A percentile compares a stretch with the other conserved stretches of the same genome.
Evolutionary conservation across 2,888 invertebrate species (phyloP).

Genomic region (Aproaerema taeniolella): DNA sequence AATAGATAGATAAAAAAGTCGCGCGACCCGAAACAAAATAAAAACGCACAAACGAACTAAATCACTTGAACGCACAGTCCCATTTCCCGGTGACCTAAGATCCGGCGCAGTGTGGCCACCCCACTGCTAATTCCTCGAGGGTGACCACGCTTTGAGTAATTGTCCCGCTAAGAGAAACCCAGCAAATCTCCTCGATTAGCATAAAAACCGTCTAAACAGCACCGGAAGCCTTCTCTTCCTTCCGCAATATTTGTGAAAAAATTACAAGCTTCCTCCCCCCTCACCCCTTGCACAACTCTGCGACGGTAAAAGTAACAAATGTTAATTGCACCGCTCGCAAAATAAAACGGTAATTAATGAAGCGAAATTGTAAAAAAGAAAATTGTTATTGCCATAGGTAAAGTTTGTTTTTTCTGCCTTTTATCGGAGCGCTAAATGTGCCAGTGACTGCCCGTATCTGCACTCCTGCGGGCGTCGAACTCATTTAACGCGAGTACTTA

Average conservation of each 20-base stretch:
- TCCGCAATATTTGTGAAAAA: constrained; percentile 74
- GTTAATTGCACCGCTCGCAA: constrained; percentile 59
- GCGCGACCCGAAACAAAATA: no score
- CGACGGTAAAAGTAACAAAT: constrained; percentile 60
- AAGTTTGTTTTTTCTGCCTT: constrained; percentile 19
- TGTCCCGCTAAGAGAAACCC: constrained; percentile 63
- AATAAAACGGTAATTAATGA: constrained; percentile 65
- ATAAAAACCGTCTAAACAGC: constrained; percentile 74
- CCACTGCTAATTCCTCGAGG: constrained; percentile 55
- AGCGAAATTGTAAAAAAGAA: constrained; percentile 48
- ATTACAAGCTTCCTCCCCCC: constrained; percentile 61
- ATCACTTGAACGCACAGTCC: no score
- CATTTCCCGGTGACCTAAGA: no score
- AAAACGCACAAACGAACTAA: no score
- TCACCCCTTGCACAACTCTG: constrained; percentile 56
- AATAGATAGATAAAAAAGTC: no score
- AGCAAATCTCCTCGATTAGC: constrained; percentile 70
- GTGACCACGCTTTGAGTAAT: constrained; percentile 58
- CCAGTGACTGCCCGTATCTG: constrained; percentile 10
- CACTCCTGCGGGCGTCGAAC: constrained; percentile 8
- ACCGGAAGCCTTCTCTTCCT: constrained; percentile 69
- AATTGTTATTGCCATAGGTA: constrained; percentile 43
- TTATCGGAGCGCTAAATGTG: constrained; percentile 11
- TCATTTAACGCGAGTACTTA: constrained; percentile 3
- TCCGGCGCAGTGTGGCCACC: constrained; percentile 18